Percentiles rank a stretch among this genome's conserved stretches.
These are phyloP conservation scores for Mirounga angustirostris DNA, from an alignment of 2,113 vertebrate genomes.

Conservation along the genomic window DNA sequence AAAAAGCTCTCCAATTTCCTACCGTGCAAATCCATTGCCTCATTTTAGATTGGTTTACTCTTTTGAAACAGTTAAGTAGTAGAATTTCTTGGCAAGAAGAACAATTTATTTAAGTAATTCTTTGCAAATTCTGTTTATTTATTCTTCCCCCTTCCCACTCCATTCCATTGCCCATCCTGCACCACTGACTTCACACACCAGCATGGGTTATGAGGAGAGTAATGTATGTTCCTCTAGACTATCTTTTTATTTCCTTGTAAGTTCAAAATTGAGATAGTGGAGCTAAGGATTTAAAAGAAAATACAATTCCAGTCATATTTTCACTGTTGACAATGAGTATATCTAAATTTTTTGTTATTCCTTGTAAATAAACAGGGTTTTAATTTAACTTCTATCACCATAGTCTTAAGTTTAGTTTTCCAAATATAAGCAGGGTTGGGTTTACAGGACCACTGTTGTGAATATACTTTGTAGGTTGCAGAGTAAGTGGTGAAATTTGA, in stretches of 20 bases:
- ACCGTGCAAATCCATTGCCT: conserved; percentile 27
- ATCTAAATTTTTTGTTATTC: neutral
- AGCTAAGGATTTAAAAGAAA: neutral
- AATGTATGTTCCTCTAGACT: neutral
- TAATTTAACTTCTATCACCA: neutral
- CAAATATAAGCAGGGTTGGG: neutral
- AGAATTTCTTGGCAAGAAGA: conserved; percentile 58
- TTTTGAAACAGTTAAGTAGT: conserved; percentile 64
- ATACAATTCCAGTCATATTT: neutral
- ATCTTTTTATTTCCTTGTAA: conserved; percentile 15
- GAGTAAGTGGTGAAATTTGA: conserved; percentile 6
- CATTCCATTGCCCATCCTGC: neutral
- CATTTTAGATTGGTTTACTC: conserved; percentile 43
- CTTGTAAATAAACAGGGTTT: conserved; percentile 40
- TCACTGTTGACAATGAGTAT: neutral
- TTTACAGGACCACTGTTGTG: neutral
- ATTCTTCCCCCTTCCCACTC: neutral
- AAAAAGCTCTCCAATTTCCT: conserved; percentile 66
- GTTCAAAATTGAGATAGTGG: neutral
- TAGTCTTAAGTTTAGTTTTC: neutral
- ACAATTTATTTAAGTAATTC: conserved; percentile 55
- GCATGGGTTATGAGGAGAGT: neutral
- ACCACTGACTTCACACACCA: no score
- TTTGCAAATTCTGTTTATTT: conserved; percentile 38
- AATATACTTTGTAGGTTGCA: neutral